Conservation (phyloP, 1,140 invertebrate genomes). For the Neomicropteryx cornuta region DNA sequence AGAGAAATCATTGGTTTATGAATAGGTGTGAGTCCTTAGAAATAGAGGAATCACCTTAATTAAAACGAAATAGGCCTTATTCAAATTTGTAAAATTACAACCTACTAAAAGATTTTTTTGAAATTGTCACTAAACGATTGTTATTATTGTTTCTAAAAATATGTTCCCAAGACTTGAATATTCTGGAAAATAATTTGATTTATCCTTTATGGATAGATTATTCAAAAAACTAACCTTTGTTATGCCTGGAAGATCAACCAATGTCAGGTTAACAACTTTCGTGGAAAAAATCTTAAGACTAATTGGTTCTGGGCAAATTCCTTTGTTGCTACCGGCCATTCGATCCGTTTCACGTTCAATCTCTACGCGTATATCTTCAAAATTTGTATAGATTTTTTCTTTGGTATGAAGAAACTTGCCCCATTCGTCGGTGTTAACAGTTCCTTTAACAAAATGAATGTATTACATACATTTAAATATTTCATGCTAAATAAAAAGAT, state of each 20-base stretch:
- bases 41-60: too few species aligned
- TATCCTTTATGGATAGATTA: too few species aligned
- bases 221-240: constrained; percentile 74
- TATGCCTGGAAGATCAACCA: constrained; percentile 97
- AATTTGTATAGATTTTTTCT: constrained; percentile 83
- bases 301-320: constrained; percentile 92
- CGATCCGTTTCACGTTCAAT: constrained; percentile 91
- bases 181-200: too few species aligned
- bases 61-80: too few species aligned
- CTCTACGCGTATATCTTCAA: constrained; percentile 83
- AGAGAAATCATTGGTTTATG: too few species aligned
- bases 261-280: constrained; percentile 88
- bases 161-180: too few species aligned
- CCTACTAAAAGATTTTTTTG: too few species aligned
- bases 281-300: constrained; percentile 92
- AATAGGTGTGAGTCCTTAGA: too few species aligned
- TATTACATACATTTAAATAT: background rate
- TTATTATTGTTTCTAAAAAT: too few species aligned
- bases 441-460: constrained; percentile 46
- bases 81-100: too few species aligned
- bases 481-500: constrained; percentile 8
- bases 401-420: constrained; percentile 92
- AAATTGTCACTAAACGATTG: too few species aligned
- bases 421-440: constrained; percentile 86
- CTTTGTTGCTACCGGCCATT: constrained; percentile 91